Conservation (phyloP, 2,113 vertebrate species). For the Athene cunicularia region DNA sequence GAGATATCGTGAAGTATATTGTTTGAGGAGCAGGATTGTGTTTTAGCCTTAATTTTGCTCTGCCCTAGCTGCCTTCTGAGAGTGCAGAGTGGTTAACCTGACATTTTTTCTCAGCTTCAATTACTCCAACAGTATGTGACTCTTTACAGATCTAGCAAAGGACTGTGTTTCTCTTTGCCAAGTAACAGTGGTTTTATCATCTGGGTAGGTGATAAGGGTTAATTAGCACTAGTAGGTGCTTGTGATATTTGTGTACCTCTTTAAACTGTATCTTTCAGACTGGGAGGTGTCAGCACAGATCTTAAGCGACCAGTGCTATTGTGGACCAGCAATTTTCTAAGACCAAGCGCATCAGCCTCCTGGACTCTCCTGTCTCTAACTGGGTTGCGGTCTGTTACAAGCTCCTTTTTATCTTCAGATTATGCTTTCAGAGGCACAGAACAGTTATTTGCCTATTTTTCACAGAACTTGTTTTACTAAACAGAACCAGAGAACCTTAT, state of each 20-base stretch:
- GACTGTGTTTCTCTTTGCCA: background rate
- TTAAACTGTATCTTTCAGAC: fast-evolving
- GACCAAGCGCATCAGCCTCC: background rate
- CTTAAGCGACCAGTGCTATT: fast-evolving
- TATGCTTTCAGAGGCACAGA: background rate
- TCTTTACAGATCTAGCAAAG: background rate
- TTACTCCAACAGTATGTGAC: background rate
- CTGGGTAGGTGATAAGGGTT: background rate
- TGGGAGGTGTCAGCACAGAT: background rate
- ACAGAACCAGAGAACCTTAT: background rate
- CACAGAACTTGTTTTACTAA: background rate
- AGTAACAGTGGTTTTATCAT: background rate
- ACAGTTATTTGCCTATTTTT: background rate
- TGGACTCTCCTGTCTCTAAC: background rate
- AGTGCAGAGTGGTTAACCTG: background rate
- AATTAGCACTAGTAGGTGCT: background rate
- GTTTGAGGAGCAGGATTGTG: background rate
- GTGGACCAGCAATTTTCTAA: background rate
- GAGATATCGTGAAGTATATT: background rate
- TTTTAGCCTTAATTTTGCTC: background rate
- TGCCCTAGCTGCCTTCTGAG: background rate
- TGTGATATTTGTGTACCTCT: background rate
- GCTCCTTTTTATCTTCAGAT: background rate
- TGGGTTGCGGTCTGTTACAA: background rate
- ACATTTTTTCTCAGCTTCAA: background rate